Conservation (phyloP, 2,888 invertebrate species). For the Drosophila pseudotakahashii region DNA sequence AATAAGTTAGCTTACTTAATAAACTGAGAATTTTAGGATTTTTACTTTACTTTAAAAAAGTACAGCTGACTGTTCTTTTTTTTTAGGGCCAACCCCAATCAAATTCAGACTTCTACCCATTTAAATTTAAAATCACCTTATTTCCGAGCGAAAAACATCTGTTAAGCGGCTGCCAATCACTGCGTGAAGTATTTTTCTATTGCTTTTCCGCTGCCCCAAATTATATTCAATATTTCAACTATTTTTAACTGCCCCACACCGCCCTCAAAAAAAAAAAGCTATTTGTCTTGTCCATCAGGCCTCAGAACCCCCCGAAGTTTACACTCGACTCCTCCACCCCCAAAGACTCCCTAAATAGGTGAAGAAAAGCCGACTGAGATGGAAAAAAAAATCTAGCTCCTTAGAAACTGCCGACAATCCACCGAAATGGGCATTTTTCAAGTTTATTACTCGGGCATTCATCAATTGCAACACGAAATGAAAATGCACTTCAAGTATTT, state of each 20-base stretch:
- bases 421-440: constrained; percentile 65
- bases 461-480: constrained; percentile 58
- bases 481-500: constrained; percentile 59
- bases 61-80: neutral
- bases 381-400: constrained; percentile 18
- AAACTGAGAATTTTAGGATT: too few species aligned
- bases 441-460: constrained; percentile 71
- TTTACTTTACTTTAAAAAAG: too few species aligned
- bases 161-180: constrained; percentile 31
- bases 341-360: constrained; percentile 22
- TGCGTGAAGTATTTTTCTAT: constrained; percentile 3
- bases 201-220: constrained; percentile 37
- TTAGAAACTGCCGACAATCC: constrained; percentile 27
- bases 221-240: constrained; percentile 61
- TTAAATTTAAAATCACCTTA: constrained; percentile 15
- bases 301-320: constrained; percentile 9
- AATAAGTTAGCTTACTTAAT: too few species aligned
- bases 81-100: neutral
- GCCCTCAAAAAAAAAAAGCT: constrained; percentile 32
- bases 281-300: constrained; percentile 68
- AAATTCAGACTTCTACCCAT: neutral
- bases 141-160: constrained; percentile 24
- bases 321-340: neutral
- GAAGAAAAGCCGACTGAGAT: constrained; percentile 10
- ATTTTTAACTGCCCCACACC: constrained; percentile 63